A percentile compares a stretch with the other conserved stretches of the same genome.
Conservation (phyloP, 2,888 invertebrate genomes). For the Rhagophthalmus giganteus region DNA sequence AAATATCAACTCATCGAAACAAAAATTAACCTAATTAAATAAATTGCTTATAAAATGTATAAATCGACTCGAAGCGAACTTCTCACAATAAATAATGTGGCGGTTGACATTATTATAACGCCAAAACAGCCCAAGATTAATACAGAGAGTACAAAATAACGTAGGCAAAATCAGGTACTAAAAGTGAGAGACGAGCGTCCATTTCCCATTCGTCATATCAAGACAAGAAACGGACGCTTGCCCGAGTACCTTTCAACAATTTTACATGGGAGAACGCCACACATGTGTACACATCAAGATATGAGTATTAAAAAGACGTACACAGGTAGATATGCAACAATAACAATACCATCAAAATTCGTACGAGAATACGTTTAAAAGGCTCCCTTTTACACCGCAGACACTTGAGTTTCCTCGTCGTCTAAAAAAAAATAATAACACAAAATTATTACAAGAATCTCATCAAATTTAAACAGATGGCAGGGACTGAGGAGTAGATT, state of each 20-base stretch:
- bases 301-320: constrained; percentile 26
- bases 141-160: constrained; percentile 9
- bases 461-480: neutral
- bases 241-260: constrained; percentile 24
- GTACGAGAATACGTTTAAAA: constrained; percentile 7
- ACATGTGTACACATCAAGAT: constrained; percentile 22
- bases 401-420: constrained; percentile 69
- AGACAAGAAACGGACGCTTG: constrained; percentile 16
- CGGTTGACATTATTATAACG: constrained; percentile 3
- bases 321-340: constrained; percentile 26
- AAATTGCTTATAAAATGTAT: constrained; percentile 8
- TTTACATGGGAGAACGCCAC: constrained; percentile 16
- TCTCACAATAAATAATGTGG: constrained; percentile 13
- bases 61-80: constrained; percentile 4
- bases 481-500: neutral
- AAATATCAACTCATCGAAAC: constrained; percentile 13
- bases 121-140: constrained; percentile 15
- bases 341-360: constrained; percentile 17
- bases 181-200: constrained; percentile 19
- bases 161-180: constrained; percentile 32
- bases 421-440: constrained; percentile 58
- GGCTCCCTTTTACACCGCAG: constrained; percentile 60
- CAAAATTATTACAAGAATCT: neutral
- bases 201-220: neutral
- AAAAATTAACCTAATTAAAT: constrained; percentile 17